Percentiles rank a stretch among this genome's conserved stretches.
Evolutionary conservation across 2,888 invertebrate genomes (phyloP).

Genomic region (Sepioteuthis lessoniana): DNA sequence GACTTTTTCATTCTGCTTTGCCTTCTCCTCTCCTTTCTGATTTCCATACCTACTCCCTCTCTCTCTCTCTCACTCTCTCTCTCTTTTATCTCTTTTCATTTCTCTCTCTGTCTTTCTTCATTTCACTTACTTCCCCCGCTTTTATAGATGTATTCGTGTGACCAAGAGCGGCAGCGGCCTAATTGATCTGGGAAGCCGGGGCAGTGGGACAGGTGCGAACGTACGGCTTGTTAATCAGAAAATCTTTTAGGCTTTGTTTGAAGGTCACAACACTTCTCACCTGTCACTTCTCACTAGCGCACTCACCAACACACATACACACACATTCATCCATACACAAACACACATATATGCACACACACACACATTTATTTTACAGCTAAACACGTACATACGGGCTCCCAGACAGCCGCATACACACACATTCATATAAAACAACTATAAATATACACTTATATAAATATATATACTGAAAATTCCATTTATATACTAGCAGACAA

Average conservation of each 20-base stretch:
- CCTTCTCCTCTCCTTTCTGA: neutral
- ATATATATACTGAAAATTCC: neutral
- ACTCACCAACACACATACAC: neutral
- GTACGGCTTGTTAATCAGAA: conserved; percentile 33
- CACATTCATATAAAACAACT: neutral
- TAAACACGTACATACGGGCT: neutral
- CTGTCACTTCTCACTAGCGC: neutral
- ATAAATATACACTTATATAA: neutral
- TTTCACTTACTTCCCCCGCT: neutral
- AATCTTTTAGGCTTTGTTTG: conserved; percentile 33
- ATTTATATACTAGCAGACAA: neutral
- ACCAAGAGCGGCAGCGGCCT: conserved; percentile 9
- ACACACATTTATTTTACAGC: neutral
- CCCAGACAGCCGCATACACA: neutral
- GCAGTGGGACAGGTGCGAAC: conserved; percentile 33
- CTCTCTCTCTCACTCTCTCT: neutral
- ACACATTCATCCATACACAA: neutral
- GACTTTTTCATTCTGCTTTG: neutral
- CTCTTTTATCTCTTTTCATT: neutral
- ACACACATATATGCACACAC: neutral
- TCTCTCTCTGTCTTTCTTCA: neutral
- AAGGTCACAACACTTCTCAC: conserved; percentile 23
- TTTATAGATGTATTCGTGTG: neutral
- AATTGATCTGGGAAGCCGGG: conserved; percentile 33
- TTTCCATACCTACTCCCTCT: neutral